Percentiles rank a stretch among this genome's conserved stretches.
phyloP scores from a whole-genome alignment of 2,888 invertebrate genomes.

The Ochropacha duplaris region DNA sequence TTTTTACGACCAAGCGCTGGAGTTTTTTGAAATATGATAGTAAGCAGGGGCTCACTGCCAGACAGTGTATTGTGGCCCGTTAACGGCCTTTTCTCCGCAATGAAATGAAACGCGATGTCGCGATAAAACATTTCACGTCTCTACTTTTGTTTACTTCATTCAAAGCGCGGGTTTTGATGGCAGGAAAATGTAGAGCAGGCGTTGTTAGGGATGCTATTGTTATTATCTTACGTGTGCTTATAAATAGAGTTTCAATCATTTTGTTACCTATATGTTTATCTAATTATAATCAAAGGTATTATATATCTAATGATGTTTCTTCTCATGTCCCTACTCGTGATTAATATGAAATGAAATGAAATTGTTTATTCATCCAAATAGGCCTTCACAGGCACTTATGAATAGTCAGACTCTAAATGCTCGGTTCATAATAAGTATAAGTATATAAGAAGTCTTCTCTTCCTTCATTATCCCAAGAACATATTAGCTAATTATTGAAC shows the following conservation, averaged over 20 bases:
- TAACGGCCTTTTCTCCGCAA: conserved; percentile 36
- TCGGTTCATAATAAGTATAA: too few species aligned
- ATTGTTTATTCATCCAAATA: too few species aligned
- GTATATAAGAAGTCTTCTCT: too few species aligned
- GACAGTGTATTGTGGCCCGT: conserved; percentile 42
- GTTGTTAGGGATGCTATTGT: conserved; percentile 44
- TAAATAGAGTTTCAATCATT: conserved; percentile 45
- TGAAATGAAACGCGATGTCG: conserved; percentile 41
- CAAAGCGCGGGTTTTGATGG: conserved; percentile 54
- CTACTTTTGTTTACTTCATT: conserved; percentile 69
- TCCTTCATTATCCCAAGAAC: too few species aligned
- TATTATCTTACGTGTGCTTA: conserved; percentile 18
- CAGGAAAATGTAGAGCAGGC: conserved; percentile 42
- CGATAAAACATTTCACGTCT: conserved; percentile 72
- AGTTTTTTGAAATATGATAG: conserved; percentile 71
- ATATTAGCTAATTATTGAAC: too few species aligned
- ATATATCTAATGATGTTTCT: too few species aligned
- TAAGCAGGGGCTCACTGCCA: conserved; percentile 38
- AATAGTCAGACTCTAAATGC: too few species aligned
- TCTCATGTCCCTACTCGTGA: too few species aligned
- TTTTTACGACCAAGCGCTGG: conserved; percentile 62
- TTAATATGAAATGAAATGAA: too few species aligned
- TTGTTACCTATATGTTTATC: conserved; percentile 11
- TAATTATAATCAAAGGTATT: too few species aligned
- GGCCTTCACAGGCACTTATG: too few species aligned